Conservation (phyloP, 2,888 invertebrate genomes). For the Scrobipalpa costella region DNA sequence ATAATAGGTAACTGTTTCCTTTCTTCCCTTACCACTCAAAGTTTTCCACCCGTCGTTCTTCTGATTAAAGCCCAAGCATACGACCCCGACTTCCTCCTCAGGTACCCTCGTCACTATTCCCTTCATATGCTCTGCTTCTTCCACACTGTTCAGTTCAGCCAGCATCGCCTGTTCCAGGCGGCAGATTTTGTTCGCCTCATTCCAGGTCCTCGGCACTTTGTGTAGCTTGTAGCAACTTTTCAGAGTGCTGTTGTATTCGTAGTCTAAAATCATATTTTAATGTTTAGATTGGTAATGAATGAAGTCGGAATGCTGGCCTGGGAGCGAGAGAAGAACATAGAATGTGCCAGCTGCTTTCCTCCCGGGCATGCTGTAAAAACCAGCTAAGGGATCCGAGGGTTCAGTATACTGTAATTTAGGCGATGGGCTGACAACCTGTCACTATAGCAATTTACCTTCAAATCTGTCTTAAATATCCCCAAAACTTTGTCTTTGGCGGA, state of each 20-base stretch:
- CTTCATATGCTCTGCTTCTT: slow-evolving; percentile 8
- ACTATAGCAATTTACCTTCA: too few relatives aligned
- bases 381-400: too few relatives aligned
- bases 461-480: too few relatives aligned
- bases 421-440: too few relatives aligned
- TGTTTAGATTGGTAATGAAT: too few relatives aligned
- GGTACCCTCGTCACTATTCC: background rate
- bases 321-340: too few relatives aligned
- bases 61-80: slow-evolving; percentile 17
- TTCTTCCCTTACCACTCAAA: slow-evolving; percentile 11
- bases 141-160: background rate
- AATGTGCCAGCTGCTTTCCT: too few relatives aligned
- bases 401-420: too few relatives aligned
- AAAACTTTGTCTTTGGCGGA: too few relatives aligned
- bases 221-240: slow-evolving; percentile 12
- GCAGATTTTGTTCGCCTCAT: background rate
- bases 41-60: slow-evolving; percentile 7
- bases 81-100: background rate
- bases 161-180: background rate
- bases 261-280: slow-evolving; percentile 10
- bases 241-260: slow-evolving; percentile 1
- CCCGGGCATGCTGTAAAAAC: too few relatives aligned
- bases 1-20: too few relatives aligned
- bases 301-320: too few relatives aligned
- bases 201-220: background rate